Conservation (phyloP, 2,113 vertebrate genomes). For the Crotalus helleri region DNA sequence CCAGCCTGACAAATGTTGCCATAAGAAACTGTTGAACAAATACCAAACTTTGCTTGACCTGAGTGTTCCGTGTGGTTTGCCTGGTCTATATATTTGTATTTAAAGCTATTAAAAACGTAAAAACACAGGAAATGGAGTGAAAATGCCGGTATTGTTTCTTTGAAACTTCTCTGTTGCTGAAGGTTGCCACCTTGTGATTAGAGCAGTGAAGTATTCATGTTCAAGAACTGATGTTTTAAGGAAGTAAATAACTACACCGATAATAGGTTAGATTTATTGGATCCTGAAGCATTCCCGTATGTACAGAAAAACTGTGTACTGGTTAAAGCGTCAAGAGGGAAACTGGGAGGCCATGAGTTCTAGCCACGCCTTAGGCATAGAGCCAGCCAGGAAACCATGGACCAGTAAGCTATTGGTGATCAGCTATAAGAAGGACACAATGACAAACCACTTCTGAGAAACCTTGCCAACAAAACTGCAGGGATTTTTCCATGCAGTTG, state of each 20-base stretch:
- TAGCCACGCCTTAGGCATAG: background rate
- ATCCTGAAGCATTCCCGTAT: background rate
- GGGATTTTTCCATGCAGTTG: background rate
- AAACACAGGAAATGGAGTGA: background rate
- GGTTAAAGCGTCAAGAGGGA: background rate
- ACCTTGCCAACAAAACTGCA: background rate
- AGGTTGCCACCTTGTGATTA: constrained; percentile 24
- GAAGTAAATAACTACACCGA: background rate
- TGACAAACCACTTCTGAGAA: background rate
- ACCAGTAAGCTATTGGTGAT: background rate
- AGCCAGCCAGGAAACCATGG: background rate
- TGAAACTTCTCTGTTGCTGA: background rate
- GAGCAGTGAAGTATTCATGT: background rate
- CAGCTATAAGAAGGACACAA: background rate
- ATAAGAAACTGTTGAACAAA: background rate
- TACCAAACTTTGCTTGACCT: background rate
- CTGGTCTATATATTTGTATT: background rate
- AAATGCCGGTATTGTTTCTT: background rate
- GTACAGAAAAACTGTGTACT: background rate
- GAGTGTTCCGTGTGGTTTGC: background rate
- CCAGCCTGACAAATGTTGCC: background rate
- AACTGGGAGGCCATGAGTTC: background rate
- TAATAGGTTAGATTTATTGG: no score
- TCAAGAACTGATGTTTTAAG: background rate
- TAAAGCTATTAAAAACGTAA: background rate